Conservation (phyloP, 2,888 invertebrate species). For the Conchocele bisecta region DNA sequence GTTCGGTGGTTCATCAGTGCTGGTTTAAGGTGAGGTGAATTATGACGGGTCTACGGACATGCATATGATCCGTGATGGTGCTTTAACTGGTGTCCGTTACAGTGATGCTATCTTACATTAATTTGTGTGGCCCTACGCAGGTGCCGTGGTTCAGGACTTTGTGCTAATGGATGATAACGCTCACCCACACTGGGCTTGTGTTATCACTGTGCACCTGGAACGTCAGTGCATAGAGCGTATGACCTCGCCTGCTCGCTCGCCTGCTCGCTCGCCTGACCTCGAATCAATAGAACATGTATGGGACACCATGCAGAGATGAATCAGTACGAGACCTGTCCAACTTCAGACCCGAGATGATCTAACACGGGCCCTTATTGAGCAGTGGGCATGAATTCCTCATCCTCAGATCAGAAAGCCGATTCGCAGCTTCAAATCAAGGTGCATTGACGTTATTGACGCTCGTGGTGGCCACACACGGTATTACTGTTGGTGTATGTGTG, state of each 20-base stretch:
- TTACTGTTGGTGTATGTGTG: slow-evolving; percentile 2
- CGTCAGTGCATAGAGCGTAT: slow-evolving; percentile 6
- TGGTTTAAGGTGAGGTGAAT: slow-evolving; percentile 36
- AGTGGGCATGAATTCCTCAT: slow-evolving; percentile 69
- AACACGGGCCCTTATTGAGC: slow-evolving; percentile 83
- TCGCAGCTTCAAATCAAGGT: slow-evolving; percentile 17
- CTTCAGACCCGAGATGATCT: slow-evolving; percentile 13
- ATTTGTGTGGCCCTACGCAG: slow-evolving; percentile 25
- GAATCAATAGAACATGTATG: slow-evolving; percentile 34
- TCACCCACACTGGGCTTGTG: slow-evolving; percentile 21
- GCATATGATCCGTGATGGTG: slow-evolving; percentile 24
- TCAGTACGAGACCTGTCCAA: not conserved
- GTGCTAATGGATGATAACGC: slow-evolving; percentile 36
- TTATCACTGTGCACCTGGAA: slow-evolving; percentile 14
- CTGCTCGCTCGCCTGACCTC: slow-evolving; percentile 14
- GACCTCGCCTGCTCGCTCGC: slow-evolving; percentile 17
- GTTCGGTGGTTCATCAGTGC: slow-evolving; percentile 30
- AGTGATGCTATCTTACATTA: slow-evolving; percentile 30
- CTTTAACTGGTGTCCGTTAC: slow-evolving; percentile 34
- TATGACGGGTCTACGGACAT: slow-evolving; percentile 30
- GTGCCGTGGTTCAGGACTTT: slow-evolving; percentile 24
- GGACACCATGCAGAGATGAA: slow-evolving; percentile 21
- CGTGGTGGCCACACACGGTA: slow-evolving; percentile 25
- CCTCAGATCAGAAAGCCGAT: slow-evolving; percentile 9
- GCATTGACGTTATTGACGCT: slow-evolving; percentile 23